Base-by-base conservation (phyloP, 2,888 invertebrate genomes). In the Apoderus coryli region DNA sequence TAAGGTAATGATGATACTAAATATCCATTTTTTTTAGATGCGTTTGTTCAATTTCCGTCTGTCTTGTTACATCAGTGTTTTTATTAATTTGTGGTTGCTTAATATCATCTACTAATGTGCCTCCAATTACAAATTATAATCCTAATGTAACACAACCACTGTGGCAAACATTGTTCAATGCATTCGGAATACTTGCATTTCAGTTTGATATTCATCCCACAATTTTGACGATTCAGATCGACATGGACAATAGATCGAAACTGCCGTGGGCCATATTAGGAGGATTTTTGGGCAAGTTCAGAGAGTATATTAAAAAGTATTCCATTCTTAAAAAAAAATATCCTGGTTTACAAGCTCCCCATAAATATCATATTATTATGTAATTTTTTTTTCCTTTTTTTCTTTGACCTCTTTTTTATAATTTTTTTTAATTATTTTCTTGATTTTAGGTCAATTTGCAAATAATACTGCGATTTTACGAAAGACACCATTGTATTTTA, bases 201-300 rank as follows among this genome's bases (percentile, higher is more conserved):
- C 76, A 76, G 57, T 82, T 81, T 44, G 82, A 85, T 50, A 74
- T 85, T 32, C 82, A 84, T 58, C 82, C 84, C 2, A 73, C 77
- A 48, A 66, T 92, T 47, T 68, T 90, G 40, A 90, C 89, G 0
- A 75, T 92, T 28, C 90, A 90, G 61, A 80, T 88, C 38, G 90
- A 92, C 53, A 92, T 92, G 90, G 69, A 69, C 38, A 68, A 79
- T 38, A 79, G 81, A 39, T 59, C 65, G 2, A 70, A 77, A 45
- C 74, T 90, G 39, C 69, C 74, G 41, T 63, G 64, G 45, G 81
- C 85, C 0, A 72, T 86, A 1, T 44, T 77, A 2, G 60, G 69
- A 6, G 81, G 78, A 6, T 85, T 84, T 53, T 44, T 65, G 16
- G 61, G 78, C 78, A 55, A 56, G 61, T 54, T 19, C 14, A n/a